Conservation (phyloP, 2,888 invertebrate genomes). For the Drosophila mimica region DNA sequence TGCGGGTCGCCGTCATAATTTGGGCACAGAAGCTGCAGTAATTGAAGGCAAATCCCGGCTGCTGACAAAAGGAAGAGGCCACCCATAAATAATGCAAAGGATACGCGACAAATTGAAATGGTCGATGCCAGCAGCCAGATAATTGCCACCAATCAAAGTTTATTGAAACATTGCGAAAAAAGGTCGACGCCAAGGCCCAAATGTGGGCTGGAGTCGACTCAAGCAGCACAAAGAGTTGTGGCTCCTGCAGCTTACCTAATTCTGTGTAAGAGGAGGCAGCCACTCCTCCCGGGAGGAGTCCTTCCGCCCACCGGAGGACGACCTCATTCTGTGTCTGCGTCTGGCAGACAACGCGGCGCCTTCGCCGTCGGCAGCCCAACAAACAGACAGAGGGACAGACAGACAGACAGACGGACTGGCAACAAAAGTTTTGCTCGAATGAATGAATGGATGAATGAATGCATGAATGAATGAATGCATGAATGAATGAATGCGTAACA, state of each 20-base stretch:
- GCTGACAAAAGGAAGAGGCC: constrained; percentile 28
- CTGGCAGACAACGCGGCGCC: constrained; percentile 70
- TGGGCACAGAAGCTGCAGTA: constrained; percentile 47
- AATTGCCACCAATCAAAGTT: constrained; percentile 78
- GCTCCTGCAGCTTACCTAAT: constrained; percentile 20
- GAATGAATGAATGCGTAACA: constrained; percentile 60
- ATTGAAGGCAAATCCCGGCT: constrained; percentile 62
- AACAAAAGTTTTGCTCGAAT: constrained; percentile 36
- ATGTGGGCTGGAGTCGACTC: constrained; percentile 9
- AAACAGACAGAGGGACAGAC: not conserved
- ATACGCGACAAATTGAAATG: constrained; percentile 62
- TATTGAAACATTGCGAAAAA: constrained; percentile 65
- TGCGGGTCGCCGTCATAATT: constrained; percentile 61
- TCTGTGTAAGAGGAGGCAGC: constrained; percentile 11
- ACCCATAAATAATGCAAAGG: constrained; percentile 61
- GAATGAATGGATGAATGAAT: constrained; percentile 1
- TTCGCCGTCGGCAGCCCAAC: constrained; percentile 28
- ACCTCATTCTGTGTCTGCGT: constrained; percentile 62
- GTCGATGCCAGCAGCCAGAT: constrained; percentile 68
- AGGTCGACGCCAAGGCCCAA: constrained; percentile 12
- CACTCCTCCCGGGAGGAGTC: constrained; percentile 1
- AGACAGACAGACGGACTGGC: not conserved
- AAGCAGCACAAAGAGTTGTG: constrained; percentile 1
- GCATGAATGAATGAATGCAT: constrained; percentile 52
- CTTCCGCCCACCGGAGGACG: constrained; percentile 34